Base-by-base conservation (phyloP, 1,140 invertebrate genomes). In the Copidosoma floridanum region DNA sequence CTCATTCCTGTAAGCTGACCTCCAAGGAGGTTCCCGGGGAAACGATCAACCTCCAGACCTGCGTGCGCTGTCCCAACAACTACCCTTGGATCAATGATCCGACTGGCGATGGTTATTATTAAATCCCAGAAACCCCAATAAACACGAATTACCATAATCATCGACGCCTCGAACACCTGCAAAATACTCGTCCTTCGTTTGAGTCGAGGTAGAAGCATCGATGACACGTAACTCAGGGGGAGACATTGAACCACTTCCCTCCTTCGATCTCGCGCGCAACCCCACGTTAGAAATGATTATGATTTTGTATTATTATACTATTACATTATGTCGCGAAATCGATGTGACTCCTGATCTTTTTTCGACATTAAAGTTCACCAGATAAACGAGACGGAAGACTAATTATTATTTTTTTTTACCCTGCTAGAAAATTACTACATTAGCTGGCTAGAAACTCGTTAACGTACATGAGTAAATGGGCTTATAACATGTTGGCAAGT, bases 31-130 rank as follows among this genome's bases (percentile, higher is more conserved):
- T 95, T 64, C 92, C 92, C 76, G 93, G 93, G 20, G 93, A 96
- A 80, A 94, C 94, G 51, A 88, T 96, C 74, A 93, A 94, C 73
- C 84, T 97, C 61, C 92, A 95, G 79, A 96, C 94, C 12, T 97
- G 94, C 76, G 86, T 94, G 43, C 85, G 93, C 68, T 97, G 94
- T 81, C 94, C 93, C 63, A 92, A 91, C 77, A 95, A 95, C 74
- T 97, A 95, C 80, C 94, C 94, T 61, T 95, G 93, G 93, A 77
- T 95, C 61, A 94, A 93, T 72, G 94, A 97, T 80, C 92, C 92
- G 20, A 93, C 92, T 69, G 93, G 93, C 71, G 92, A 94, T 76
- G 92, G 92, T 74, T 92, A 92, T 84, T 91, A 90, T 83, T 93
- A 89, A 86, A 81, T n/a, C n/a, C n/a, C n/a, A n/a, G n/a, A n/a